Conservation (phyloP, 2,888 invertebrate species). For the Heterodera filipjevi region DNA sequence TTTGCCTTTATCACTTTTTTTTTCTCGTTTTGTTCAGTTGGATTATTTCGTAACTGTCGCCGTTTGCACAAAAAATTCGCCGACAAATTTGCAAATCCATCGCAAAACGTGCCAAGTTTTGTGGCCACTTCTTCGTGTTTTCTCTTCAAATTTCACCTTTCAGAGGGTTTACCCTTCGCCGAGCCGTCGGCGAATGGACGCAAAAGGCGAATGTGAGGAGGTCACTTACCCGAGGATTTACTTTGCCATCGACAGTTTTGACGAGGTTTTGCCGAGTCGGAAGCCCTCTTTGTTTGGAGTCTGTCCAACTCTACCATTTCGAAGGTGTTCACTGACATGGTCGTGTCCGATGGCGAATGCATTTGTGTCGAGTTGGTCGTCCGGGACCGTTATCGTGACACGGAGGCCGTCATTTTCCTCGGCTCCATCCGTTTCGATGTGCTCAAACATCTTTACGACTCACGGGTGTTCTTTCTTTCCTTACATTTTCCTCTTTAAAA, state of each 20-base stretch:
- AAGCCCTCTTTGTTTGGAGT: background rate
- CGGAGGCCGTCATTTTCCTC: slow-evolving; percentile 91
- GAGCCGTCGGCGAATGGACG: slow-evolving; percentile 87
- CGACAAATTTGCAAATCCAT: slow-evolving; percentile 93
- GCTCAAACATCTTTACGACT: slow-evolving; percentile 91
- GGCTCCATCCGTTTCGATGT: slow-evolving; percentile 97
- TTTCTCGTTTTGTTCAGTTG: slow-evolving; percentile 73
- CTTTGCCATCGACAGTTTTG: slow-evolving; percentile 98
- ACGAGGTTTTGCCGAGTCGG: slow-evolving; percentile 75
- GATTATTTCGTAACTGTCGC: slow-evolving; percentile 96
- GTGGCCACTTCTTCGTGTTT: background rate
- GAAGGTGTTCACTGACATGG: slow-evolving; percentile 88
- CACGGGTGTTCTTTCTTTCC: slow-evolving; percentile 75
- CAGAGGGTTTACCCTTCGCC: slow-evolving; percentile 88
- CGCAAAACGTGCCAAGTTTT: slow-evolving; percentile 83
- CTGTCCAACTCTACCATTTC: background rate
- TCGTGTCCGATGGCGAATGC: slow-evolving; percentile 96
- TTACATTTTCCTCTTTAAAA: background rate
- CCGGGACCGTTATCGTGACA: slow-evolving; percentile 77
- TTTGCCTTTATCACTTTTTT: slow-evolving; percentile 20
- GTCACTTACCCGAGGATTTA: slow-evolving; percentile 98
- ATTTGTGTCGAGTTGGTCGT: slow-evolving; percentile 97
- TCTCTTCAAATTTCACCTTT: slow-evolving; percentile 13
- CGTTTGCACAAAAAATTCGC: slow-evolving; percentile 94
- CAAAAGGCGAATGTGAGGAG: slow-evolving; percentile 95